These are phyloP conservation scores for Pristionchus japonicus DNA, from an alignment of 2,888 invertebrate genomes.

Conservation along the genomic window DNA sequence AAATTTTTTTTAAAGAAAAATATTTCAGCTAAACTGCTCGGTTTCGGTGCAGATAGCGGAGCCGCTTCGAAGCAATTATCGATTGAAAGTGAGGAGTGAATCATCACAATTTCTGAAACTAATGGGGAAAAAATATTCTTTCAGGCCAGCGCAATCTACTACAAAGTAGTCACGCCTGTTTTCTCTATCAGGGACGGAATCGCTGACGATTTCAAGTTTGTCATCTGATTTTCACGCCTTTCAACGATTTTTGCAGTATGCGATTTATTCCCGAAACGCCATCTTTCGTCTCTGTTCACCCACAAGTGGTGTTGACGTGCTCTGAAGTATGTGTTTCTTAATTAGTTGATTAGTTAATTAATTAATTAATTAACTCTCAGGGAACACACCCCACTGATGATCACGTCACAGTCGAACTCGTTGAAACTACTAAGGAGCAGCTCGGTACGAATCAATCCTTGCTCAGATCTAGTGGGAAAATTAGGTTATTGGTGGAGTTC, in stretches of 20 bases:
- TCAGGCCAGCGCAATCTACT: background rate
- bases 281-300: background rate
- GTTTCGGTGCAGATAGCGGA: background rate
- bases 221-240: background rate
- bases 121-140: too few relatives aligned
- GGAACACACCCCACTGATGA: background rate
- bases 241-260: background rate
- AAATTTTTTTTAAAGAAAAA: background rate
- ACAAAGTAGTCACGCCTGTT: background rate
- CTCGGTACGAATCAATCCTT: too few relatives aligned
- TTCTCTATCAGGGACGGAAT: constrained; percentile 8
- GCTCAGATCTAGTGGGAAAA: too few relatives aligned
- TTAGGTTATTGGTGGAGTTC: too few relatives aligned
- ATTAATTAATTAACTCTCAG: background rate
- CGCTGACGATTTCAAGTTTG: background rate
- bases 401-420: background rate
- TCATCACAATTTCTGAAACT: too few relatives aligned
- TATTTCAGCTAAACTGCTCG: background rate
- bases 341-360: background rate
- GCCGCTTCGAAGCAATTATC: background rate
- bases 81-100: background rate
- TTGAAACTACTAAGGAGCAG: background rate
- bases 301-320: background rate
- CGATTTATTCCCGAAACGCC: background rate
- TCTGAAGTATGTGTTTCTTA: background rate